Evolutionary conservation across 2,113 vertebrate genomes (phyloP), one percentile per base, ranked within the genome.

Genomic region (Passer domesticus): DNA sequence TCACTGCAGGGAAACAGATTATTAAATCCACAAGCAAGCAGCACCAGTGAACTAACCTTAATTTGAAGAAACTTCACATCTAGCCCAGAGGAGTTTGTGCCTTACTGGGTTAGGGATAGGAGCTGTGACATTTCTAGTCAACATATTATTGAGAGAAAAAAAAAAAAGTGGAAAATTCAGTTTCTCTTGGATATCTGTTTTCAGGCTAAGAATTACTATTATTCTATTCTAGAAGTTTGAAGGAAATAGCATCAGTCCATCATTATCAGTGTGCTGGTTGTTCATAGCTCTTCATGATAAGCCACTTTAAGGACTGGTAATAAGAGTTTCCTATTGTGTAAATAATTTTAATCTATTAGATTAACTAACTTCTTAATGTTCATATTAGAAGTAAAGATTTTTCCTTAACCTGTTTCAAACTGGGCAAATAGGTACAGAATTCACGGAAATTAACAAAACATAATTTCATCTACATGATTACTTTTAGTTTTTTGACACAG

Each of bases 11-110:
- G 43, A 30, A 76, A 75, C 22, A 59, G 63, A 66, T 90, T 69
- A 83, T 66, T 67, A 85, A 90, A 62, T 39, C 10, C 21, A 74
- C 15, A 4, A 85, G 33, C 59, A 83, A 83, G 78, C n/a, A 80
- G 63, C 50, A 30, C 63, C 31, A 50, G 35, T 89, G 88, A 94
- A 58, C 58, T 96, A 94, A 94, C 87, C 81, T 88, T 59, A 63
- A 87, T 94, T 91, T 89, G 50, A 91, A 92, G 46, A 69, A 73
- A 30, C 15, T 68, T 92, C 50, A n/a, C 20, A 11, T 30, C 43
- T 59, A 39, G 14, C 25, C 31, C 16, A 58, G 49, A 58, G 62
- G 70, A 84, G 25, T 87, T 92, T 78, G n/a, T 58, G 18, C 7
- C 14, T 85, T 49, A 84, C 5, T 78, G 49, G n/a, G 13, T 39